These are phyloP conservation scores for Delichon dasypus DNA, from an alignment of 2,797 vertebrate genomes.

Conservation along the genomic window DNA sequence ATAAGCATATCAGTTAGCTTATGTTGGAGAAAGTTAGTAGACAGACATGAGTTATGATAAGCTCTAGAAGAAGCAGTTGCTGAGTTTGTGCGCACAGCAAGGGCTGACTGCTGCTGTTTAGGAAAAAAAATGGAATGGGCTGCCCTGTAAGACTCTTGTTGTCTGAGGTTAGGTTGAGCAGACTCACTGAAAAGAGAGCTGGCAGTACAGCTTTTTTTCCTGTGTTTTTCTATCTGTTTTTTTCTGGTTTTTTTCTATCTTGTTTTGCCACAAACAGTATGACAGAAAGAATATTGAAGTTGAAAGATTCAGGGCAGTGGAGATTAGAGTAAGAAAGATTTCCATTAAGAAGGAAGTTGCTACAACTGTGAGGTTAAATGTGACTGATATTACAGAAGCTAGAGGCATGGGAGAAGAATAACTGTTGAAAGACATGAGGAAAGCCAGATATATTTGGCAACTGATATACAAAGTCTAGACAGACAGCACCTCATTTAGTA, in stretches of 20 bases:
- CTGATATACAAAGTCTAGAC: background rate
- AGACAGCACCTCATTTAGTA: background rate
- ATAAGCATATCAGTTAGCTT: background rate
- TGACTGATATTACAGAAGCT: background rate
- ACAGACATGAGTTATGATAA: conserved; percentile 16
- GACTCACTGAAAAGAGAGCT: background rate
- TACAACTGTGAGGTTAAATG: conserved; percentile 36
- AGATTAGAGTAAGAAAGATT: conserved; percentile 41
- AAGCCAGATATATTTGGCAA: background rate
- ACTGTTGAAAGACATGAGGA: background rate
- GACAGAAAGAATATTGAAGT: conserved; percentile 43
- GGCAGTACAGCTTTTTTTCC: background rate
- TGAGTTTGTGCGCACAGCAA: background rate
- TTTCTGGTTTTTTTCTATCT: background rate
- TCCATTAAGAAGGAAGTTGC: conserved; percentile 17
- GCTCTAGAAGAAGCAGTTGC: conserved; percentile 28
- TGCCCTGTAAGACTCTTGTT: background rate
- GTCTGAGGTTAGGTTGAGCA: background rate
- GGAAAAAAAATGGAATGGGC: background rate
- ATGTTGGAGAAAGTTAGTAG: background rate
- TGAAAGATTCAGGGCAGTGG: conserved; percentile 40
- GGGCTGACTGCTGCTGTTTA: background rate
- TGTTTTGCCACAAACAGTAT: background rate
- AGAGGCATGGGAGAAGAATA: background rate
- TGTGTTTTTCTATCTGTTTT: too few relatives aligned